Percentiles rank a stretch among this genome's conserved stretches.
Conservation (phyloP, 2,888 invertebrate species). For the Hypomecis atomaria region DNA sequence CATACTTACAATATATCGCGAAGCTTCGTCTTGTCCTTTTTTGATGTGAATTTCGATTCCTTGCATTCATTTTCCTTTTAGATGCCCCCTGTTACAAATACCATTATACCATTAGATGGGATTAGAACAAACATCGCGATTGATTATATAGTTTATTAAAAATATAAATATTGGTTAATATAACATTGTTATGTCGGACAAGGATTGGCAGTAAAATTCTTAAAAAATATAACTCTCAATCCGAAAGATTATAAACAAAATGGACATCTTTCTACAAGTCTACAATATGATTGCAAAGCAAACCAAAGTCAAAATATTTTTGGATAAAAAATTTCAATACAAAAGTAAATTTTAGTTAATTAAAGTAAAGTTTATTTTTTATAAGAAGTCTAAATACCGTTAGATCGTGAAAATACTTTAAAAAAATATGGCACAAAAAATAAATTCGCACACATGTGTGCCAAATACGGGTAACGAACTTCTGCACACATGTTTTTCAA, state of each 20-base stretch:
- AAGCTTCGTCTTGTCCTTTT: neutral
- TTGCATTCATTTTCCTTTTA: neutral
- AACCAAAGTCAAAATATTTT: neutral
- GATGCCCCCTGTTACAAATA: conserved; percentile 9
- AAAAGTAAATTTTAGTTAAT: neutral
- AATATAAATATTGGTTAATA: conserved; percentile 52
- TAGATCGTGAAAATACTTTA: conserved; percentile 28
- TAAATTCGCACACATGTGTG: conserved; percentile 36
- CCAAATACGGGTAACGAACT: conserved; percentile 24
- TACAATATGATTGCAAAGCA: neutral
- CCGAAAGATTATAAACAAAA: conserved; percentile 23
- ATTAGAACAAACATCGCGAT: conserved; percentile 31
- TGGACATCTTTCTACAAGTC: conserved; percentile 22
- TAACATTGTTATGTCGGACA: conserved; percentile 37
- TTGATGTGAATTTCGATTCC: conserved; percentile 2
- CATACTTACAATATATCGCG: conserved; percentile 7
- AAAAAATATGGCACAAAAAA: conserved; percentile 40
- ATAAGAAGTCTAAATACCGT: neutral
- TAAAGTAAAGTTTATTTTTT: too few relatives aligned
- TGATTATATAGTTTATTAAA: conserved; percentile 56
- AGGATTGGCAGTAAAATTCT: conserved; percentile 33
- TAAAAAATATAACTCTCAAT: conserved; percentile 40
- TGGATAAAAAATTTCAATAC: neutral
- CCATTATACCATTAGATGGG: neutral
- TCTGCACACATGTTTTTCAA: conserved; percentile 16